Percentiles rank a stretch among this genome's conserved stretches.
Conservation (phyloP, 2,797 vertebrate genomes). For the Halcyon smyrnensis region DNA sequence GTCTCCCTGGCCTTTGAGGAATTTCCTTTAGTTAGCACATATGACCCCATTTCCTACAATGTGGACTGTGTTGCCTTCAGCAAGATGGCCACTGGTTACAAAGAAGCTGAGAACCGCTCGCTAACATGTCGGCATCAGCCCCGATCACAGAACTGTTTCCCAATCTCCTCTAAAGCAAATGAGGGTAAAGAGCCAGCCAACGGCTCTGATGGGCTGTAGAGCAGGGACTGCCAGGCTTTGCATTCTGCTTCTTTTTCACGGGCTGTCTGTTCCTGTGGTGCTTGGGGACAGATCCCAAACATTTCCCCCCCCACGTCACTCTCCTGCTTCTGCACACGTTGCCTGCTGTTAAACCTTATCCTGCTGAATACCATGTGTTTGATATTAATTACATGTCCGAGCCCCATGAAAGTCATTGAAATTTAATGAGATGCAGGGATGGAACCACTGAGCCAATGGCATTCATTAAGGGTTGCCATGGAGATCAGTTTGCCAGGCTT, state of each 20-base stretch:
- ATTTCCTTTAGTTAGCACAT: neutral
- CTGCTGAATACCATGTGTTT: slow-evolving; percentile 72
- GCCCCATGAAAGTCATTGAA: slow-evolving; percentile 76
- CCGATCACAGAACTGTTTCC: neutral
- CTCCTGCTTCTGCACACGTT: neutral
- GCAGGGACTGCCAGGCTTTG: neutral
- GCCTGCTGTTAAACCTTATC: slow-evolving; percentile 65
- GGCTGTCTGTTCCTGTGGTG: slow-evolving; percentile 3
- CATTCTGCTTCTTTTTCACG: neutral
- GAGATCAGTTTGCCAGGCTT: slow-evolving; percentile 73
- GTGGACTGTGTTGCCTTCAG: neutral
- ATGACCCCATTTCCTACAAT: neutral
- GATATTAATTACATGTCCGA: slow-evolving; percentile 76
- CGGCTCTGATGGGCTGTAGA: neutral
- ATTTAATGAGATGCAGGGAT: slow-evolving; percentile 77
- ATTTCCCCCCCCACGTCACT: neutral
- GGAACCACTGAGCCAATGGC: slow-evolving; percentile 74
- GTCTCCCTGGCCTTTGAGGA: neutral
- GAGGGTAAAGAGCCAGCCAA: neutral
- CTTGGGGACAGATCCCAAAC: slow-evolving; percentile 19
- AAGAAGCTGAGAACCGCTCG: neutral
- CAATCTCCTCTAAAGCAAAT: neutral
- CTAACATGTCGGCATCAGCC: neutral
- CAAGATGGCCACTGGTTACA: slow-evolving; percentile 11
- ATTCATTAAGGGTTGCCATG: slow-evolving; percentile 77